These are phyloP conservation scores for Mormyrops attenuatus DNA, from an alignment of 2,797 vertebrate genomes.

Conservation along the genomic window DNA sequence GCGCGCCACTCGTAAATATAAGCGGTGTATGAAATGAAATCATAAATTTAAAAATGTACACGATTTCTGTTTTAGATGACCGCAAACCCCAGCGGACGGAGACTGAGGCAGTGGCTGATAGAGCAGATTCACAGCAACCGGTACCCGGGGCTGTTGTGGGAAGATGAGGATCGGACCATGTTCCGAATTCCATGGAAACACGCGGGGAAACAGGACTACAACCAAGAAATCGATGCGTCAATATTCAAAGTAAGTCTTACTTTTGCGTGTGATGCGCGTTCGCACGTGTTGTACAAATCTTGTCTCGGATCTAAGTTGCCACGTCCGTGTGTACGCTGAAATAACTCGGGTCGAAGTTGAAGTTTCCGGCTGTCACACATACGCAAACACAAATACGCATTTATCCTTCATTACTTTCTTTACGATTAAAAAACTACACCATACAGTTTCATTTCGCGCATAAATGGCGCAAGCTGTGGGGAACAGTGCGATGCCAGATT, in stretches of 20 bases:
- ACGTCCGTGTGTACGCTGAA: neutral
- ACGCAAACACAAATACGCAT: neutral
- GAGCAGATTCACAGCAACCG: slow-evolving; percentile 87
- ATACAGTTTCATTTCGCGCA: neutral
- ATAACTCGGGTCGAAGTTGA: neutral
- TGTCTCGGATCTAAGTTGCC: neutral
- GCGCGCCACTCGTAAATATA: neutral
- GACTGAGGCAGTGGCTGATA: slow-evolving; percentile 92
- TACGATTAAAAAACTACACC: neutral
- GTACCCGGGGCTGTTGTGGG: slow-evolving; percentile 89
- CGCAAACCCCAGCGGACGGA: slow-evolving; percentile 72
- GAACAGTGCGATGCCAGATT: neutral
- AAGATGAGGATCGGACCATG: slow-evolving; percentile 79
- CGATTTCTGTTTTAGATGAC: slow-evolving; percentile 60
- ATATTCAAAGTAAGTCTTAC: slow-evolving; percentile 83
- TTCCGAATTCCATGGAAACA: slow-evolving; percentile 99
- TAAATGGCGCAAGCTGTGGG: neutral
- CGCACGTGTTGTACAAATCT: neutral
- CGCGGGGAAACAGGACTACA: slow-evolving; percentile 95
- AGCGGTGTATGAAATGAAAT: neutral
- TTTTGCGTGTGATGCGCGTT: neutral
- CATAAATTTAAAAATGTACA: neutral
- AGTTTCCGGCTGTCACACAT: neutral
- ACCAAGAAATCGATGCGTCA: slow-evolving; percentile 93
- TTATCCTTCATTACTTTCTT: neutral